Base-by-base conservation (phyloP, 2,888 invertebrate species). In the Synergus gifuensis region DNA sequence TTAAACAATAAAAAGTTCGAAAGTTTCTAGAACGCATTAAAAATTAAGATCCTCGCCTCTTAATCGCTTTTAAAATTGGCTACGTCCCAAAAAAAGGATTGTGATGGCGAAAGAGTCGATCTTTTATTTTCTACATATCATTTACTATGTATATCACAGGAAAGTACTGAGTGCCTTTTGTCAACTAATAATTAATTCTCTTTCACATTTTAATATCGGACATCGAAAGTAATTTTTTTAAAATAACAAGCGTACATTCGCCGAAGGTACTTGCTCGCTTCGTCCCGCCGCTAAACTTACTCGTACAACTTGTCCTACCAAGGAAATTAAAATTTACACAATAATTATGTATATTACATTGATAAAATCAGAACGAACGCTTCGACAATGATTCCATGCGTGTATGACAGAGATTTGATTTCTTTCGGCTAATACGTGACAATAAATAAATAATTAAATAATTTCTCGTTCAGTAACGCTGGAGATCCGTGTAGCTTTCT, bases 371-470 rank as follows among this genome's bases (percentile, higher is more conserved):
- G 85, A 86, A 86, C 87, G 86, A 88, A 89, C 85, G 84, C 87
- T 85, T 87, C 83, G 85, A 87, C 85, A 85, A 84, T 86, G 86
- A 79, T 79, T 87, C 83, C 85, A 83, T 86, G 87, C 44, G 79
- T 83, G 76, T 73, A 16, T 84, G 85, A 86, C 87, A 89, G 90
- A 91, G 91, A 92, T 91, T 90, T 88, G 85, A 86, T 86, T 86
- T 90, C 87, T 85, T 88, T 88, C 78, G 78, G 77, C 82, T 80
- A 87, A 91, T 89, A 89, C 87, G 86, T 89, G 87, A 87, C 87
- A 91, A 91, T 91, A 92, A 92, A 92, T 92, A 92, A 92, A 92
- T 91, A 91, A 91, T 91, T 91, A 91, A 92, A 91, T 92, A 91
- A 83, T 77, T 63, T 82, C 79, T 82, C 80, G 82, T 76, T 85